Evolutionary conservation across 2,888 invertebrate species (phyloP), one percentile per base, ranked within the genome.

Genomic region (Shargacucullia verbasci): DNA sequence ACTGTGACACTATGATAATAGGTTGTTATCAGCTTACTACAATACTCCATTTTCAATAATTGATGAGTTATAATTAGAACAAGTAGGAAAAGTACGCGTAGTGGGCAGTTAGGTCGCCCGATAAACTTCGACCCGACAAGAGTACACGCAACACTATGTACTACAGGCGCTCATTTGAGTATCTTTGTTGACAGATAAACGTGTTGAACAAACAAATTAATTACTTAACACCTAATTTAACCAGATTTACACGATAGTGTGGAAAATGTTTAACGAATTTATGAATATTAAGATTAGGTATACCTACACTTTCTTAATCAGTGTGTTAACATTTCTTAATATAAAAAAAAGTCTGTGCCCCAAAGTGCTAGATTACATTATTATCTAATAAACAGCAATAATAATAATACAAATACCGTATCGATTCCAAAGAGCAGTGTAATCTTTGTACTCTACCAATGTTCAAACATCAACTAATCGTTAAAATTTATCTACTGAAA

Each of bases 11-110:
- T 60, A 59, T 38, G 47, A 75, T 62, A 65, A 62, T 60, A 59
- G 15, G 15, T 49, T 50, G 37, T 59, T 76, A 73, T 76, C 73
- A 60, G 39, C 9, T 45, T 60, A 76, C 53, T 59, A 71, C 65
- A 70, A 72, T 80, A 70, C 65, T 59, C 55, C 55, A 62, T 66
- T 65, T 73, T 69, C 49, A 74, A 78, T 70, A 76, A 79, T 78
- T 72, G 77, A 78, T 79, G 73, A 73, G 73, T 83, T 87, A 84
- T 86, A 88, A 84, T 88, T 88, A 89, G 87, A 89, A 78, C 86
- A 83, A 86, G 83, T 83, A 86, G 91, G 91, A 91, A 91, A 91
- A 89, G 83, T 90, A 91, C 90, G 63, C 75, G 72, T 72, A 76
- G 72, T 72, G 74, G 59, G 63, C 75, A 73, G 79, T 78, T 73